phyloP scores from a whole-genome alignment of 2,113 vertebrate genomes.

The Chauna torquata region DNA sequence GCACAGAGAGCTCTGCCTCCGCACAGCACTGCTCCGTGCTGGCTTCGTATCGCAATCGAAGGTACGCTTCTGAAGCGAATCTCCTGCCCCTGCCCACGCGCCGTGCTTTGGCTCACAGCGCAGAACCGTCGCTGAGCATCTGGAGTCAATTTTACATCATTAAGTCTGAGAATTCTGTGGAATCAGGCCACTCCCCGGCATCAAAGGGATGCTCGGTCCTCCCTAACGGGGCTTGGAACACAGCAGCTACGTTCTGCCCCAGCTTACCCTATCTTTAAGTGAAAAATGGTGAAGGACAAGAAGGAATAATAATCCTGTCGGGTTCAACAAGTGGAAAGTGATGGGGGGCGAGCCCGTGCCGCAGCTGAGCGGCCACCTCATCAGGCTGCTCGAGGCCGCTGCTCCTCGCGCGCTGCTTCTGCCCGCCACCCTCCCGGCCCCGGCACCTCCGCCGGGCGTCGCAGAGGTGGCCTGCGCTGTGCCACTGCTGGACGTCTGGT shows the following conservation, averaged over 20 bases:
- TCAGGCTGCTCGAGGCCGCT: background rate
- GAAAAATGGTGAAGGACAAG: background rate
- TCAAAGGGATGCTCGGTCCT: background rate
- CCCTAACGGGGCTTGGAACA: accelerated
- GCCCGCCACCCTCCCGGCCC: background rate
- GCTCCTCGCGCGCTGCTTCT: background rate
- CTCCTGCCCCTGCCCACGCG: accelerated
- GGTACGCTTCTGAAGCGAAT: background rate
- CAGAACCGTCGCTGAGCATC: background rate
- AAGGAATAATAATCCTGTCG: background rate
- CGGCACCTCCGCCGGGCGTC: background rate
- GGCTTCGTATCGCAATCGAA: too few relatives aligned
- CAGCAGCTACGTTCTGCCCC: background rate
- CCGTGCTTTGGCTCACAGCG: background rate
- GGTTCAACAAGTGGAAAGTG: background rate
- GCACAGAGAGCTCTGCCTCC: accelerated
- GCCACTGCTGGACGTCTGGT: background rate
- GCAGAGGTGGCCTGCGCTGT: background rate
- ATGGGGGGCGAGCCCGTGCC: accelerated
- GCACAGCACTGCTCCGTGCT: too few relatives aligned
- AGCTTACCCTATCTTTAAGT: background rate
- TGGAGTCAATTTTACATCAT: background rate
- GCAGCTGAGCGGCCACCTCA: background rate
- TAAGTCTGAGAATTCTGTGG: accelerated
- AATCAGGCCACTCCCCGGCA: background rate